These are phyloP conservation scores for Pollenia labialis DNA, from an alignment of 2,888 invertebrate genomes.

Conservation along the genomic window DNA sequence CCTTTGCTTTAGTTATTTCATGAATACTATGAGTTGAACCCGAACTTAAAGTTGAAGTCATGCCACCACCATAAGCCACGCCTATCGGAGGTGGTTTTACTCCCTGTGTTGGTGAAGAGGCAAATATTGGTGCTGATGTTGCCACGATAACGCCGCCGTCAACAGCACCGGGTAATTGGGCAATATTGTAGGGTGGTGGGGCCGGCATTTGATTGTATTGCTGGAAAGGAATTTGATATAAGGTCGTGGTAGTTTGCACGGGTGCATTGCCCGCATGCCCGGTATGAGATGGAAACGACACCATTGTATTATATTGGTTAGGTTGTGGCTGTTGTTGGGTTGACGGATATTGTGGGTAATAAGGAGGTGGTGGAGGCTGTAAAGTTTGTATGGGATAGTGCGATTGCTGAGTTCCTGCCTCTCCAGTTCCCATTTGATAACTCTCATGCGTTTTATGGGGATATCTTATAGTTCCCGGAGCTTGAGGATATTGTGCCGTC, in stretches of 20 bases:
- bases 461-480: conserved; percentile 30
- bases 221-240: conserved; percentile 65
- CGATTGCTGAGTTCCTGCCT: conserved; percentile 15
- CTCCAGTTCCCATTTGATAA: conserved; percentile 53
- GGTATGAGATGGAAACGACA: conserved; percentile 68
- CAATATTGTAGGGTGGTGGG: conserved; percentile 67
- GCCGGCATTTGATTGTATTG: conserved; percentile 71
- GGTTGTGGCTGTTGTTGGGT: conserved; percentile 67
- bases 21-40: conserved; percentile 61
- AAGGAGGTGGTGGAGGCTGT: conserved; percentile 42
- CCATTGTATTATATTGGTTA: conserved; percentile 63
- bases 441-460: conserved; percentile 65
- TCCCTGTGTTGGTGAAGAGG: conserved; percentile 58
- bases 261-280: conserved; percentile 60
- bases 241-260: conserved; percentile 57
- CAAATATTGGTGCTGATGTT: conserved; percentile 71
- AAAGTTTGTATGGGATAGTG: conserved; percentile 63
- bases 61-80: conserved; percentile 63
- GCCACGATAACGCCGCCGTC: conserved; percentile 63
- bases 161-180: conserved; percentile 49
- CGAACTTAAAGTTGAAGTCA: conserved; percentile 66
- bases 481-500: conserved; percentile 59
- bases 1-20: conserved; percentile 77
- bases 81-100: conserved; percentile 58
- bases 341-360: conserved; percentile 56